Evolutionary conservation across 2,113 vertebrate genomes (phyloP).

Genomic region (Chionodraco myersi): DNA sequence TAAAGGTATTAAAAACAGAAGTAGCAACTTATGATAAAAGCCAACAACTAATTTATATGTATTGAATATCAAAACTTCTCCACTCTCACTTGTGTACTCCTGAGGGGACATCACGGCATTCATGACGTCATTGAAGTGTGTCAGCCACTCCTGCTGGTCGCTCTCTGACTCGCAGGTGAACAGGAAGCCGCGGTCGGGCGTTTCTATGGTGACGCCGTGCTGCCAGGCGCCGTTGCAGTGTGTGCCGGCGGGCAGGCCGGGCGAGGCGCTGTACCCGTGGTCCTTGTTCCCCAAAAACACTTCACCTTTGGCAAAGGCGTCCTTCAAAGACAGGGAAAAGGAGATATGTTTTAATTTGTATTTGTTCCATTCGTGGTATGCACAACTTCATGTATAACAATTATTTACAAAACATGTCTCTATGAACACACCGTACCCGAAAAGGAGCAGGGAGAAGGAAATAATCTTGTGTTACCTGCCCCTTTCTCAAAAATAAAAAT

Average conservation of each 20-base stretch:
- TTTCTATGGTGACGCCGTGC: constrained; percentile 88
- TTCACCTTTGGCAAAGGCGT: constrained; percentile 93
- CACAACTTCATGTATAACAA: too few species aligned
- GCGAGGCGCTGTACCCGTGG: constrained; percentile 82
- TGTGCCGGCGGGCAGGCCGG: constrained; percentile 81
- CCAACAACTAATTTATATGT: neutral
- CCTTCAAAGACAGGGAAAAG: constrained; percentile 73
- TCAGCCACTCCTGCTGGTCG: constrained; percentile 89
- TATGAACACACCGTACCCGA: too few species aligned
- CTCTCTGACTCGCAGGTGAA: constrained; percentile 89
- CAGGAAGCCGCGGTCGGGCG: constrained; percentile 89
- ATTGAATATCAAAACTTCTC: neutral
- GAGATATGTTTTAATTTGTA: too few species aligned
- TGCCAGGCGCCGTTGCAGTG: constrained; percentile 87
- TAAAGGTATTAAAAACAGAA: neutral
- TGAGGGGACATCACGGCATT: constrained; percentile 88
- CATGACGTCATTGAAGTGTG: constrained; percentile 84
- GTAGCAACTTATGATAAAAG: neutral
- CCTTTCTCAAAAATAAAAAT: too few species aligned
- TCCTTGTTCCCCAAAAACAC: constrained; percentile 89
- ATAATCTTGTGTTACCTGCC: too few species aligned
- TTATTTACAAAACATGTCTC: too few species aligned
- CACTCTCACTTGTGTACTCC: constrained; percentile 88
- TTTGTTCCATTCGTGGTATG: too few species aligned
- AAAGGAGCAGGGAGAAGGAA: too few species aligned